Base-by-base conservation (phyloP, 2,888 invertebrate genomes). In the Pristionchus exspectatus region DNA sequence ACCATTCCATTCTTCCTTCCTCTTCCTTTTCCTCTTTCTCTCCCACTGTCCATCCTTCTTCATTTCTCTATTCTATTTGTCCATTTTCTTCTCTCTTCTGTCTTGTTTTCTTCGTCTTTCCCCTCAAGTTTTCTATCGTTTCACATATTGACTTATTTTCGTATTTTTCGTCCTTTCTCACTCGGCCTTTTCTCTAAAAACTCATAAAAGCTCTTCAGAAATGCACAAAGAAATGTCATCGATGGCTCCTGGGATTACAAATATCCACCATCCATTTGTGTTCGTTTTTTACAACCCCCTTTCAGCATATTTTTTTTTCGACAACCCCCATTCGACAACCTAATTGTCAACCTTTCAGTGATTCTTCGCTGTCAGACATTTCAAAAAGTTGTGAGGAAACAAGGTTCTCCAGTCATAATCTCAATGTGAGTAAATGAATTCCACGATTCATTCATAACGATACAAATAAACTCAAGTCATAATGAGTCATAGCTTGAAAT, bases 111-210 rank as follows among this genome's bases (percentile, higher is more conserved):
- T 44, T 84, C 54, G 24, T 77, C 44, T 24, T 30, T 77, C 44
- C 38, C 77, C 50, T 44, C 24, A 77, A 44, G 56, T 84, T 54
- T 56, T 84, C 81, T 14, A 84, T 84, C 84, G 84, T 84, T 84
- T 84, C 59, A 54, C 84, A 16, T 84, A 84, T 84, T 84, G 84
- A 84, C 59, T 84, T 84, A 21, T 50, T 72, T 72, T 56, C 56
- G 27, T 84, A 21, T 83, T 38, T 77, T 77, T 56, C 84, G 27
- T 56, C 84, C 2, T 56, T 59, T 84, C 50, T 16, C 72, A 18
- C 44, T 84, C 56, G 16, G 30, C 5, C 30, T 56, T 59, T 84
- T 27, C 44, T 44, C 21, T n/a, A 10, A 7, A 44, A 77, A 77
- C 24, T n/a, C 4, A 7, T 12, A 5, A 9, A 24, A 44, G 27